Base-by-base conservation (phyloP, 1,140 invertebrate species). In the Geopemphigus sp. region DNA sequence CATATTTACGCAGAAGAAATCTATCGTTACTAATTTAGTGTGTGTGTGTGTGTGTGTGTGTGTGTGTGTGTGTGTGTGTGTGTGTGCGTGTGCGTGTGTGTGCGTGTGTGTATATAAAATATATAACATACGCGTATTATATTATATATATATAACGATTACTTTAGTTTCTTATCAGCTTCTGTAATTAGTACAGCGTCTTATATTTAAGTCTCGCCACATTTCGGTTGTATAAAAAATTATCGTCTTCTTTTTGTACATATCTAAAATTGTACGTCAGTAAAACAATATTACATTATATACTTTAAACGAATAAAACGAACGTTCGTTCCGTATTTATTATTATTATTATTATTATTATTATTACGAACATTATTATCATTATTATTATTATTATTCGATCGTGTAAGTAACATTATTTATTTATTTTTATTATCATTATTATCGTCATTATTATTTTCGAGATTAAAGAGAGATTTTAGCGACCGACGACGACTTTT, bases 141-240 rank as follows among this genome's bases (percentile, higher is more conserved):
- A 64, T n/a, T 64, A 66, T 66, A 66, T 66, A 66, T 66, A 54
- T 39, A 56, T 59, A 57, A n/a, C 45, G 59, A 39, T 39, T 26
- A 50, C 45, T 68, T 59, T 73, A 73, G 54, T 76, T 57, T 76
- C 53, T 76, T 76, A 59, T 76, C 73, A 24, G 53, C 73, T 76
- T 57, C 26, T 76, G 73, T 76, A 76, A 76, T 56, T 59, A 59
- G 73, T 76, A 76, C 54, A 45, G 73, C 54, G 19, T 57, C 45
- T 50, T 53, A 39, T 19, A 17, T 17, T 6, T 61, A 61, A 76
- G 73, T 59, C 73, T 76, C 32, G 73, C 73, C 73, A 57, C 15
- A 45, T 57, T 61, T 76, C 56, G 73, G 73, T 76, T 76, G 73
- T 76, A 76, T 76, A 76, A 59, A 73, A 50, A 68, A 32, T n/a